Evolutionary conservation across 2,797 vertebrate species (phyloP).

Genomic region (Loris lydekkerianus): DNA sequence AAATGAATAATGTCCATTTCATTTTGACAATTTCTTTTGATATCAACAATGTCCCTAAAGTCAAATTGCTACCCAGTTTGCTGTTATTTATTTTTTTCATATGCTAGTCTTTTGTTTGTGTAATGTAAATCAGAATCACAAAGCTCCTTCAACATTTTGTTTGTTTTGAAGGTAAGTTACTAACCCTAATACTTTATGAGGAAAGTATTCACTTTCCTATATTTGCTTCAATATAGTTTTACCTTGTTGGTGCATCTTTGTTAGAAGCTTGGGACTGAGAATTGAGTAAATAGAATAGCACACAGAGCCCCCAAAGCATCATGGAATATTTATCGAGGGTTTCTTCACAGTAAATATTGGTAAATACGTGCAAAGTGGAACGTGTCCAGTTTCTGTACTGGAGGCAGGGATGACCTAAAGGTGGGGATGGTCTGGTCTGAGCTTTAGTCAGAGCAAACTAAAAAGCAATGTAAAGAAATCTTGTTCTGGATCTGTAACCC

Average conservation of each 20-base stretch:
- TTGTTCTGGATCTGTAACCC: background rate
- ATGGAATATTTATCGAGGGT: background rate
- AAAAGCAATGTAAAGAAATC: background rate
- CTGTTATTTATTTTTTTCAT: background rate
- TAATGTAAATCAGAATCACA: background rate
- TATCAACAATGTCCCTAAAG: background rate
- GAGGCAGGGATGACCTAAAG: background rate
- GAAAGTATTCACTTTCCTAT: background rate
- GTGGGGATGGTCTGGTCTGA: background rate
- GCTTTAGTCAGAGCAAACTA: background rate
- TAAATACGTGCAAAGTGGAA: background rate
- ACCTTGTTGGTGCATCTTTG: background rate
- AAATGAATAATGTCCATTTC: constrained; percentile 4
- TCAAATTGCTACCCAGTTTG: background rate
- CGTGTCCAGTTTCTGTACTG: background rate
- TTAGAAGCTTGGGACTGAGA: constrained; percentile 1
- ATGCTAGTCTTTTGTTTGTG: background rate
- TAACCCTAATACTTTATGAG: background rate
- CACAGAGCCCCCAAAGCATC: background rate
- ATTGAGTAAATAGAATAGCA: background rate
- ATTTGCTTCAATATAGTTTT: constrained; percentile 5
- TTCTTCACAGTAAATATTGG: background rate
- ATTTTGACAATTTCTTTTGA: constrained; percentile 30
- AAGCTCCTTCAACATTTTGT: background rate
- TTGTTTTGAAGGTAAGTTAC: background rate